A percentile compares a stretch with the other conserved stretches of the same genome.
Evolutionary conservation across 2,113 vertebrate species (phyloP).

Genomic region (Prionailurus bengalensis): DNA sequence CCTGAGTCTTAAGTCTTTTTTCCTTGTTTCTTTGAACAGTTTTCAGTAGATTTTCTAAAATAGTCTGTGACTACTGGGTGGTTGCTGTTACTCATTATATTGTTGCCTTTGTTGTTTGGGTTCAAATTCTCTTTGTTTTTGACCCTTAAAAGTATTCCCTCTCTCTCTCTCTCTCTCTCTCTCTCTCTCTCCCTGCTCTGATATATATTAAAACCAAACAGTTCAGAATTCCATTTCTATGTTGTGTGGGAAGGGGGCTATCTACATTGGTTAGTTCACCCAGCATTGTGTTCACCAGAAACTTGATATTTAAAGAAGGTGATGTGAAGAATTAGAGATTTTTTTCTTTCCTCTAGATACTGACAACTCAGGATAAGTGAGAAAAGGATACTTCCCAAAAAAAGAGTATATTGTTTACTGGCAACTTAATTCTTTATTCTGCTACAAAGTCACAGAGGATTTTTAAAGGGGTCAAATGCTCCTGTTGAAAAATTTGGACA

Average conservation of each 20-base stretch:
- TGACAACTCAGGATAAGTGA: not conserved
- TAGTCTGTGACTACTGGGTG: not conserved
- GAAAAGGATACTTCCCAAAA: not conserved
- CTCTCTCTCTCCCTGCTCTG: not conserved
- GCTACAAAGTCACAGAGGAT: not conserved
- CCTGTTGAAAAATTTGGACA: not conserved
- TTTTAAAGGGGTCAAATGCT: not conserved
- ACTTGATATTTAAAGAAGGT: not conserved
- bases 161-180: not conserved
- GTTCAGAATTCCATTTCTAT: not conserved
- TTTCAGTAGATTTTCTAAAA: constrained; percentile 17
- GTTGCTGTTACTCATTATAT: not conserved
- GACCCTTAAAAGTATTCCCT: not conserved
- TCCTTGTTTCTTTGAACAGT: not conserved
- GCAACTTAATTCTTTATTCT: not conserved
- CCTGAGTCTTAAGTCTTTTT: not conserved
- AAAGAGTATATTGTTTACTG: not conserved
- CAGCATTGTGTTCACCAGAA: not conserved
- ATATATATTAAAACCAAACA: not conserved
- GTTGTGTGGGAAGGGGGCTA: not conserved
- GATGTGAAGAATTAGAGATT: not conserved
- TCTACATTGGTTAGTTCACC: not conserved
- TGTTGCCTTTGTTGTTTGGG: not conserved
- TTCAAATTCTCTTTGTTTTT: not conserved
- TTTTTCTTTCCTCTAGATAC: not conserved